These are phyloP conservation scores for Siderastrea siderea DNA, from an alignment of 92 coral and sea anemone genomes.

Conservation along the genomic window DNA sequence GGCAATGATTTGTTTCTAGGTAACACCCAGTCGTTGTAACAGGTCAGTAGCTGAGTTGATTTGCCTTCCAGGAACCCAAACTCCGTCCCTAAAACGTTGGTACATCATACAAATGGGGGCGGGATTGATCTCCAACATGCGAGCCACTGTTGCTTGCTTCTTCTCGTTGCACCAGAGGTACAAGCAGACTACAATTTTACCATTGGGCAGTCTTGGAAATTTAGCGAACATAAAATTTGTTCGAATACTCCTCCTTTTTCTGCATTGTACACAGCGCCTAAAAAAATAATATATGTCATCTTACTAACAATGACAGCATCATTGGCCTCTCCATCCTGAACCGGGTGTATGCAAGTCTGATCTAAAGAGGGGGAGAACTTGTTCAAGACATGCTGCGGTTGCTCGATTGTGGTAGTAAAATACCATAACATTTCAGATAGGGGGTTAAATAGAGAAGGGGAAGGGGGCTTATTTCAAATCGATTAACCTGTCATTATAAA, in stretches of 20 bases:
- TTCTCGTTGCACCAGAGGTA: conserved; percentile 5
- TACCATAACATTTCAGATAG: no score
- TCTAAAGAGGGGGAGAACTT: no score
- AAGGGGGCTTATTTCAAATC: no score
- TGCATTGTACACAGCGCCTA: conserved; percentile 13
- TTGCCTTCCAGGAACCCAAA: conserved; percentile 41
- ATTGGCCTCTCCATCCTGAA: no score
- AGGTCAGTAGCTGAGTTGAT: conserved; percentile 41
- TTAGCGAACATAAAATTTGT: conserved; percentile 1
- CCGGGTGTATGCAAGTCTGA: no score
- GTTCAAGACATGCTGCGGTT: no score
- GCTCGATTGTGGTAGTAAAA: no score
- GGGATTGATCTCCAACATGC: conserved; percentile 12
- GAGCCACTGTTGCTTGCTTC: not conserved
- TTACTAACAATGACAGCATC: no score
- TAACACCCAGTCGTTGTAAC: conserved; percentile 42
- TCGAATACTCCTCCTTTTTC: conserved; percentile 15
- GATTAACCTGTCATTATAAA: no score
- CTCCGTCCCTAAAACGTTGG: not conserved
- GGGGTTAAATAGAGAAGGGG: no score
- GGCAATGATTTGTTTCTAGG: conserved; percentile 40
- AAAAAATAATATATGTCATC: not conserved
- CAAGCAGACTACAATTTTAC: not conserved
- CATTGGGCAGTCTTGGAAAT: not conserved
- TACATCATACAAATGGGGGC: not conserved